phyloP scores from a whole-genome alignment of 1,140 invertebrate genomes.

The Leptoteleia sp. region DNA sequence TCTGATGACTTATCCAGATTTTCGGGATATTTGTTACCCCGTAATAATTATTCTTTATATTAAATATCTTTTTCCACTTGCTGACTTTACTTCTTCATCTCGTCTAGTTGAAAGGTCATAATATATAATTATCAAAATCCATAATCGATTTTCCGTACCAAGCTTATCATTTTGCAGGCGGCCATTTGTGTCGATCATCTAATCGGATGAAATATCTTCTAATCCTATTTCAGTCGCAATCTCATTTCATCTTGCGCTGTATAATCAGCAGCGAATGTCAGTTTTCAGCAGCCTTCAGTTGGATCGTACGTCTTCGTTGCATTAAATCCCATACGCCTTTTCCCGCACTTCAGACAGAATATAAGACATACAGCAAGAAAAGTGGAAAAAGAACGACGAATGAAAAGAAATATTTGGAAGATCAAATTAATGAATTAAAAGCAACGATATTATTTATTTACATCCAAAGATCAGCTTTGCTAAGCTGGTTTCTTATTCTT shows the following conservation, averaged over 20 bases:
- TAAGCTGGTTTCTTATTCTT: slow-evolving; percentile 60
- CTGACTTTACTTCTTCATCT: no score
- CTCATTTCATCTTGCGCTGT: slow-evolving; percentile 39
- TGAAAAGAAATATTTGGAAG: slow-evolving; percentile 35
- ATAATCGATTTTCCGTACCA: slow-evolving; percentile 7
- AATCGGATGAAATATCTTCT: slow-evolving; percentile 32
- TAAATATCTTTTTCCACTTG: no score
- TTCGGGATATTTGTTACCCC: no score
- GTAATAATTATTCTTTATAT: no score
- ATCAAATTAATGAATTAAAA: no score
- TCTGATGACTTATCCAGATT: no score
- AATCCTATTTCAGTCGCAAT: slow-evolving; percentile 41
- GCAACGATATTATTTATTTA: slow-evolving; percentile 52
- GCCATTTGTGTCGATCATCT: slow-evolving; percentile 7
- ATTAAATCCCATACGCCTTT: slow-evolving; percentile 43
- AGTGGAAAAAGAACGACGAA: slow-evolving; percentile 5
- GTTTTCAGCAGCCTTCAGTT: slow-evolving; percentile 37
- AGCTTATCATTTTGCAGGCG: slow-evolving; percentile 11
- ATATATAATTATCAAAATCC: no score
- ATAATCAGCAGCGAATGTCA: slow-evolving; percentile 43
- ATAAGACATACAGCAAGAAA: slow-evolving; percentile 13
- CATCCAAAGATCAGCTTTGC: no score
- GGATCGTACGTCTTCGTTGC: slow-evolving; percentile 50
- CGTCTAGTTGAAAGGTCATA: no score
- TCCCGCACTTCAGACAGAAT: slow-evolving; percentile 20